Evolutionary conservation across 2,888 invertebrate species (phyloP), one percentile per base, ranked within the genome.

Genomic region (Mimas tiliae): DNA sequence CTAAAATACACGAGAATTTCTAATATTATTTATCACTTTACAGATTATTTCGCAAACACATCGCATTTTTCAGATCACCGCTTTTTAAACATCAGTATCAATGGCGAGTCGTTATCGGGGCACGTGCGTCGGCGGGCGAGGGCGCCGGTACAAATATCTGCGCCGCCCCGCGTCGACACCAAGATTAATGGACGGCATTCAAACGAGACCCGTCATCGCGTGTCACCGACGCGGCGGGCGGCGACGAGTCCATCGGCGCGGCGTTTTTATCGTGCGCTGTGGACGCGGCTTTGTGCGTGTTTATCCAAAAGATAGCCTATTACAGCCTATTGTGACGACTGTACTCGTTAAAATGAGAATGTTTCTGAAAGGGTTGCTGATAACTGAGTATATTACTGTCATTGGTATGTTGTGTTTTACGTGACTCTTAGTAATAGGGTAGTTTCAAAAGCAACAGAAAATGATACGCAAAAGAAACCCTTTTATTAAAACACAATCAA

Each of bases 161-260:
- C 58, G 58, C 58, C 38, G 50, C 50, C 19, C 38, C 38, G 42
- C 58, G 55, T 64, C 53, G 53, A 55, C 64, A 64, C 27, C 47
- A 64, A 64, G 64, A 64, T 64, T 45, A 64, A 64, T 64, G 64
- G 64, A 64, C n/a, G 45, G 64, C 64, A 64, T 42, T 64, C 45
- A 53, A 64, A 53, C 53, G 42, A 58, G 48, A 42, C 58, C 55
- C 58, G 58, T 42, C 55, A 55, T 55, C 55, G 34, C 55, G 55
- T 38, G 38, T 55, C 55, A 55, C 34, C 16, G 55, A 38, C 38
- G 34, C 53, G 62, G 55, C 47, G 62, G 33, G 58, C 42, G 62
- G 55, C 50, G 62, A 72, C 69, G 66, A 70, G 64, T 70, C 72
- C 68, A 70, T 72, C 19, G 42, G 11, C 50, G 50, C 55, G 11